Evolutionary conservation across 2,797 vertebrate genomes (phyloP), one percentile per base, ranked within the genome.

Genomic region (Dendrocincla fuliginosa): DNA sequence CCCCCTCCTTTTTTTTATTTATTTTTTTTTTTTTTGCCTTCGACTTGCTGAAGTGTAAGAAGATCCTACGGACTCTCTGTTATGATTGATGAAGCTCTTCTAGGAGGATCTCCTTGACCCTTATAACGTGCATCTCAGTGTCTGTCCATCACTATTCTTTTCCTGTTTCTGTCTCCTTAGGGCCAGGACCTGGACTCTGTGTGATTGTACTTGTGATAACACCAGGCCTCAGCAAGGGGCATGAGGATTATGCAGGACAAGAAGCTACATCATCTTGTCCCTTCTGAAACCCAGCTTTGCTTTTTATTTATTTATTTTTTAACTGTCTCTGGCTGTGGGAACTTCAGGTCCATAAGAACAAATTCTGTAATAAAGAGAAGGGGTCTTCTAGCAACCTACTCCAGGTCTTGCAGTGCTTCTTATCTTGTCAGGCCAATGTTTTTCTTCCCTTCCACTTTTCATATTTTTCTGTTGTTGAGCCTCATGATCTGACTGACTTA

Each of bases 241-340:
- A 16, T n/a, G 55, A 93, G 88, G 91, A 89, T 93, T 93, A 80
- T 95, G 95, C 92, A 82, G 91, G 92, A 87, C 90, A 93, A 90
- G 95, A 92, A 92, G 89, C 95, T 93, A 41, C 80, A 87, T 96
- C 83, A 86, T 76, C 88, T 95, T 94, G 87, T 95, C 80, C 80
- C 68, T 96, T 93, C 77, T 95, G 83, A 96, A 81, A 95, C 69
- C 32, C 77, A 84, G 70, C 77, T 91, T 94, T 95, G 79, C 64
- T 88, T 96, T 94, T 93, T 91, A 90, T 94, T 95, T 95, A 80
- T 95, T 96, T 95, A 83, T 95, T 97, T 97, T 71, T 97, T 97
- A 75, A 44, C 76, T 95, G 15, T 83, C 87, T 96, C 23, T 96
- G 68, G 13, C 84, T 93, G 79, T 89, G 90, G 74, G 70, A 96